Evolutionary conservation across 1,140 invertebrate genomes (phyloP).

Genomic region (Cataglyphis hispanica): DNA sequence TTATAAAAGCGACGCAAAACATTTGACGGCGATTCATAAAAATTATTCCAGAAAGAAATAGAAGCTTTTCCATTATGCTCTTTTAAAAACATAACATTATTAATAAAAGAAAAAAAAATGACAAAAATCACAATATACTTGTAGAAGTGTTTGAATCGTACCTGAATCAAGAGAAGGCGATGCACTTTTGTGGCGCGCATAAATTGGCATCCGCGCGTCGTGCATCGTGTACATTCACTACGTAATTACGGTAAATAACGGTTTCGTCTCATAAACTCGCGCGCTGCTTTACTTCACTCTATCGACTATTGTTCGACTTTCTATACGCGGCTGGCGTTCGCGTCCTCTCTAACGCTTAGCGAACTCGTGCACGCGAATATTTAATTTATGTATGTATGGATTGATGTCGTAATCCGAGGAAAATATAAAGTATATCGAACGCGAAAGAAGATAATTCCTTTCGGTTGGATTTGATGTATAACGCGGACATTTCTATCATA

Average conservation of each 20-base stretch:
- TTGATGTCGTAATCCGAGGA: background rate
- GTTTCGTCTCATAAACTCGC: background rate
- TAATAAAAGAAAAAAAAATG: too few species aligned
- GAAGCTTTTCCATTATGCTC: too few species aligned
- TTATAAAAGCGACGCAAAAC: too few species aligned
- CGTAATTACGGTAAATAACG: conserved; percentile 47
- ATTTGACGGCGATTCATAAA: too few species aligned
- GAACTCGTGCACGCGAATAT: background rate
- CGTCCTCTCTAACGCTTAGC: background rate
- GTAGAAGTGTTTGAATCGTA: background rate
- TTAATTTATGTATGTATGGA: background rate
- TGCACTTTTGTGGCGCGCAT: background rate
- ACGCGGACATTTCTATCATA: too few species aligned
- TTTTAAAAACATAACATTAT: too few species aligned
- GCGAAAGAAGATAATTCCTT: too few species aligned
- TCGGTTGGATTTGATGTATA: too few species aligned
- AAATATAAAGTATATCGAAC: too few species aligned
- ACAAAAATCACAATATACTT: too few species aligned
- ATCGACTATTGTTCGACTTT: conserved; percentile 46
- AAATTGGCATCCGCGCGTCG: background rate
- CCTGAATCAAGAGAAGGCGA: background rate
- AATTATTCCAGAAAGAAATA: too few species aligned
- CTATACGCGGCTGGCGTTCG: background rate
- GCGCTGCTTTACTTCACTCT: background rate
- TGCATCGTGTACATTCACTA: background rate